These are phyloP conservation scores for Cynopterus brachyotis DNA, from an alignment of 2,113 vertebrate species.

Conservation along the genomic window DNA sequence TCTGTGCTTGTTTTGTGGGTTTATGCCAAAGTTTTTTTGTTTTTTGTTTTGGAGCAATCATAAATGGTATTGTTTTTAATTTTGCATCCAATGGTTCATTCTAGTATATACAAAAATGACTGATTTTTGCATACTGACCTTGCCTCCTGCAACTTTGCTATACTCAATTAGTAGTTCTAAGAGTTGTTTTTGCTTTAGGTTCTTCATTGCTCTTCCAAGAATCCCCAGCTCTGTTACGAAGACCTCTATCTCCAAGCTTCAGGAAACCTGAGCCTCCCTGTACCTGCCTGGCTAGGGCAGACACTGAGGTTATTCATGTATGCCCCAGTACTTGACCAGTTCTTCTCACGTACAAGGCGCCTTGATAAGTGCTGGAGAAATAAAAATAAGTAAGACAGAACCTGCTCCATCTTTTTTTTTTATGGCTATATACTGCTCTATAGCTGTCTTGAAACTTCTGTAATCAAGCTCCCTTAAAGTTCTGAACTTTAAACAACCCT, in stretches of 20 bases:
- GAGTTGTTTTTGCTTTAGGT: not conserved
- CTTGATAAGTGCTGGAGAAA: not conserved
- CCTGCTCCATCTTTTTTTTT: not conserved
- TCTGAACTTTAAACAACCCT: not conserved
- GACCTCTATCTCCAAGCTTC: not conserved
- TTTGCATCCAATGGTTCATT: not conserved
- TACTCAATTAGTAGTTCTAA: not conserved
- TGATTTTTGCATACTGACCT: not conserved
- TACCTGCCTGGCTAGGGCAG: not conserved
- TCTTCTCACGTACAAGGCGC: not conserved
- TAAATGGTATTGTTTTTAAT: not conserved
- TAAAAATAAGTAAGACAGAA: not conserved
- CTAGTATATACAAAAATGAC: not conserved
- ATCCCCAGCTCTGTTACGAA: not conserved
- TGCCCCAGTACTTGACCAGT: not conserved
- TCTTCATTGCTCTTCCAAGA: not conserved
- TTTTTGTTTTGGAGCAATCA: not conserved
- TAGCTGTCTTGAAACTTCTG: not conserved
- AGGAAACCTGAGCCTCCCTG: not conserved
- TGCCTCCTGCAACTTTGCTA: not conserved
- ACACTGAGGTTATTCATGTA: not conserved
- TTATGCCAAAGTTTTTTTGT: not conserved
- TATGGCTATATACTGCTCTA: not conserved
- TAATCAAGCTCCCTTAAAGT: not conserved
- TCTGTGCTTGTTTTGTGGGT: not conserved